phyloP scores from a whole-genome alignment of 2,888 invertebrate genomes.

The Lagria hirta region DNA sequence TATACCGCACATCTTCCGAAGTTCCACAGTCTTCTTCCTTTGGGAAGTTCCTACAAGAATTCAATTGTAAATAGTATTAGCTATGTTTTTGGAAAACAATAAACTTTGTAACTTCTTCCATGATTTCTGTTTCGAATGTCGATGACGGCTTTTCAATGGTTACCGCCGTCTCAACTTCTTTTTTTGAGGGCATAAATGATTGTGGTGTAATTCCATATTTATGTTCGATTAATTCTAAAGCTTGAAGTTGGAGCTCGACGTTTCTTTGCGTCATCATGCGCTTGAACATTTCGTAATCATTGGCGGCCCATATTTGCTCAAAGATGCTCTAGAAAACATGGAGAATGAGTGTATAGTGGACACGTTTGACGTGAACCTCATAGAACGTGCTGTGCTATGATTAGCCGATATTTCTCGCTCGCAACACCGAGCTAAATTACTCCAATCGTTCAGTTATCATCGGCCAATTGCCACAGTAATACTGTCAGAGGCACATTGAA shows the following conservation, averaged over 20 bases:
- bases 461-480: too few species aligned
- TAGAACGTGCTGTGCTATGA: too few species aligned
- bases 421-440: too few species aligned
- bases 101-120: constrained; percentile 55
- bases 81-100: constrained; percentile 3
- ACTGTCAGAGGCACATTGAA: too few species aligned
- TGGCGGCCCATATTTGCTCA: constrained; percentile 89
- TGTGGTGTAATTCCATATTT: constrained; percentile 70
- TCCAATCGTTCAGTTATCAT: too few species aligned
- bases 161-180: constrained; percentile 36
- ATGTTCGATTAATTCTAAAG: constrained; percentile 79
- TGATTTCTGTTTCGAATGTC: constrained; percentile 49
- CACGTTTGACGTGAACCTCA: too few species aligned
- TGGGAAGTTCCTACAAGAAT: constrained; percentile 44
- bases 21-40: constrained; percentile 33
- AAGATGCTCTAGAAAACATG: constrained; percentile 60
- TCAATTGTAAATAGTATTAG: neutral
- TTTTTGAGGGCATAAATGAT: constrained; percentile 59
- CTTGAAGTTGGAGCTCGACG: constrained; percentile 86
- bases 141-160: constrained; percentile 39
- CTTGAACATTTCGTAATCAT: constrained; percentile 86
- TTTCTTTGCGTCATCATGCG: constrained; percentile 93
- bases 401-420: too few species aligned
- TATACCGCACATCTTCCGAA: constrained; percentile 40
- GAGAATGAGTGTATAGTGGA: too few species aligned